Evolutionary conservation across 2,113 vertebrate species (phyloP).

Genomic region (Camarhynchus parvulus): DNA sequence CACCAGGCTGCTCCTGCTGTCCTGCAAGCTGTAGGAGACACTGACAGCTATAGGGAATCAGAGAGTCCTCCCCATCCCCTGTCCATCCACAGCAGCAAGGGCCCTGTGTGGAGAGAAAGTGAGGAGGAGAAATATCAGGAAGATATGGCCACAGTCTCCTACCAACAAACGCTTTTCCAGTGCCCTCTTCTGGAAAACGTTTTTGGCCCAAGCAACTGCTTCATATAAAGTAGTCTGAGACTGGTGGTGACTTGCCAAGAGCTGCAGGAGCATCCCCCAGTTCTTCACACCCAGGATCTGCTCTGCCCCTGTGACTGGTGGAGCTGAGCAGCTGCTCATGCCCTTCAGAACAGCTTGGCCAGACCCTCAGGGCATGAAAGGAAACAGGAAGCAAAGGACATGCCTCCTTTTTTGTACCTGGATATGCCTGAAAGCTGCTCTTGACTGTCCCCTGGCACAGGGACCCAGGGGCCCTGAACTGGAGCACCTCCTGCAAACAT

Average conservation of each 20-base stretch:
- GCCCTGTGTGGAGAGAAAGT: neutral
- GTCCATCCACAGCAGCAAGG: neutral
- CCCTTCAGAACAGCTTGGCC: neutral
- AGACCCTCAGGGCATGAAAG: neutral
- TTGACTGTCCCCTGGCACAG: neutral
- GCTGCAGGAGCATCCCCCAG: neutral
- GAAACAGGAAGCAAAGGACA: neutral
- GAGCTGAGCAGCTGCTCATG: neutral
- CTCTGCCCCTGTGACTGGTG: neutral
- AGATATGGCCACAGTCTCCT: neutral
- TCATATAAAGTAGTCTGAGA: neutral
- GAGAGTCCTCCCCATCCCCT: neutral
- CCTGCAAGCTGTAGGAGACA: neutral
- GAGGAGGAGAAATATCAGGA: neutral
- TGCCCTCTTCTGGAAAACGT: conserved; percentile 67
- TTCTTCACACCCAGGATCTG: neutral
- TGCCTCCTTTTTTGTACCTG: neutral
- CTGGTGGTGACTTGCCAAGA: neutral
- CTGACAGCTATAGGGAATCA: neutral
- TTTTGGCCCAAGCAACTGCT: neutral
- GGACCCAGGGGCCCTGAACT: neutral
- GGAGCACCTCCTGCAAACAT: neutral
- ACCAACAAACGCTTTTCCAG: conserved; percentile 60
- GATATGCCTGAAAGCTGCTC: neutral
- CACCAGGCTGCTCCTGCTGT: neutral